Base-by-base conservation (phyloP, 1,140 invertebrate species). In the Nasonia giraulti region DNA sequence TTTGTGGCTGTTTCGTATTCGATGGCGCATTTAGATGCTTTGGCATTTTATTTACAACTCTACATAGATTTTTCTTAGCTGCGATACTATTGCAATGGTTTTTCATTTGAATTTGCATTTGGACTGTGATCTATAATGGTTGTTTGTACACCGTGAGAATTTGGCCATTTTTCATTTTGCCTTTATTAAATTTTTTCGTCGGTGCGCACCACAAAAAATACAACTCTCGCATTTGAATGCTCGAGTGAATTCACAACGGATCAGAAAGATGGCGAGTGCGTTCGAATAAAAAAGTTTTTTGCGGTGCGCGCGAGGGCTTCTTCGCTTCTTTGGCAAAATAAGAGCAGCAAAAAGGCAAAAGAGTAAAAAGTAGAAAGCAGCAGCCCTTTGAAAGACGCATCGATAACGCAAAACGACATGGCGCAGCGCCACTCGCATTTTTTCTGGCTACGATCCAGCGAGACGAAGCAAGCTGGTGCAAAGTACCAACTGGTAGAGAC, bases 1-100 rank as follows among this genome's bases (percentile, higher is more conserved):
- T 88, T 86, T 85, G 77, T 86, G 85, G 88, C 87, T 87, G 87
- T 66, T 88, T 87, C 82, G 86, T 88, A 89, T 87, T 89, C 78
- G 40, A 74, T 75, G 47, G 40, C 27, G 47, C 73, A 31, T 62
- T 55, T 40, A 62, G 50, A 62, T 62, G 80, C 73, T 82, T 75
- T 66, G 37, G 71, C 47, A 74, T 74, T 73, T 74, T 73, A 12
- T 74, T 62, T 40, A 75, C 2, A 33, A 33, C 10, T 44, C 73
- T 75, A 75, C 37, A 40, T 37, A 75, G 20, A 71, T n/a, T 27
- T 27, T 14, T 71, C 37, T 37, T 40, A 75, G 12, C 73, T 44
- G 73, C 33, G 20, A 40, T 40, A 17, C 73, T 37, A n/a, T 44
- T 75, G 17, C 23, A 31, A 71, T 81, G n/a, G 27, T 31, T 47